phyloP scores from a whole-genome alignment of 2,888 invertebrate species.

The Volucella zonaria region DNA sequence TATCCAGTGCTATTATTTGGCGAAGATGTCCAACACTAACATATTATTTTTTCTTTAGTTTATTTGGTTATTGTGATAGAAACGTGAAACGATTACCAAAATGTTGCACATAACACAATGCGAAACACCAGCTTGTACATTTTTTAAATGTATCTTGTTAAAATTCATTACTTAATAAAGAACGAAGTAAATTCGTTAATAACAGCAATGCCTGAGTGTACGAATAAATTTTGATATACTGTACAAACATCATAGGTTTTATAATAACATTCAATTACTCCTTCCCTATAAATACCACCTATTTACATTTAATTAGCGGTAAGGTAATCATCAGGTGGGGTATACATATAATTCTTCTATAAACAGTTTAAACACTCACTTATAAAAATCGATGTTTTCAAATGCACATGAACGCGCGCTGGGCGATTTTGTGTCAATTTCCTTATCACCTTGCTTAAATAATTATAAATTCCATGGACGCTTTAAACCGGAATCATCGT shows the following conservation, averaged over 20 bases:
- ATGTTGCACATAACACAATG: too few relatives aligned
- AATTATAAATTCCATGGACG: constrained; percentile 39
- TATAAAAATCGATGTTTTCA: constrained; percentile 15
- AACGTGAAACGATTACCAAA: too few relatives aligned
- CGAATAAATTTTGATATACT: neutral
- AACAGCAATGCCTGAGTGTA: too few relatives aligned
- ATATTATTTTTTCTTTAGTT: too few relatives aligned
- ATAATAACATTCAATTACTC: neutral
- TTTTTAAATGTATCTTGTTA: too few relatives aligned
- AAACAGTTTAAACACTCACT: constrained; percentile 29
- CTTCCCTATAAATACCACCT: constrained; percentile 14
- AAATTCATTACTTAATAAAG: too few relatives aligned
- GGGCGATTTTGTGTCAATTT: constrained; percentile 4
- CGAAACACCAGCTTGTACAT: too few relatives aligned
- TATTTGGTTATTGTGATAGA: too few relatives aligned
- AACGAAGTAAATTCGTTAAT: too few relatives aligned
- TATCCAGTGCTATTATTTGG: too few relatives aligned
- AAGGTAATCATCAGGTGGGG: constrained; percentile 10
- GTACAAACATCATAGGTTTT: too few relatives aligned
- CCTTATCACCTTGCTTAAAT: constrained; percentile 35
- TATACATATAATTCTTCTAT: neutral
- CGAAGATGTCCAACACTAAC: too few relatives aligned
- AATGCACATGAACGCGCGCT: constrained; percentile 14
- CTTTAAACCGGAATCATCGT: constrained; percentile 37
- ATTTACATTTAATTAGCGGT: constrained; percentile 46